phyloP scores from a whole-genome alignment of 2,888 invertebrate species.

The Morpho achilles region DNA sequence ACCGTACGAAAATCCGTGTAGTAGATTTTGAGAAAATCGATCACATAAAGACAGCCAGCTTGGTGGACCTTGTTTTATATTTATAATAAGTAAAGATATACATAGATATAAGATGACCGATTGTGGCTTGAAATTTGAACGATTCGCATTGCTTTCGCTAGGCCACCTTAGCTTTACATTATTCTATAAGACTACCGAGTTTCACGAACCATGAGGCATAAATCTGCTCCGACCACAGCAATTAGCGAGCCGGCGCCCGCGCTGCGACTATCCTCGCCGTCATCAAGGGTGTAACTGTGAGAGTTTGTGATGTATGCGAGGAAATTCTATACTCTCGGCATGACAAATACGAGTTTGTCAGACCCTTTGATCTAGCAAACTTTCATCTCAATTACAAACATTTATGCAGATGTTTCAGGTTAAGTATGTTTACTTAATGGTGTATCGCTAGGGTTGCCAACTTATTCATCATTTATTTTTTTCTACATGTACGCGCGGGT shows the following conservation, averaged over 20 bases:
- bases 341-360: slow-evolving; percentile 3
- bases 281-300: slow-evolving; percentile 14
- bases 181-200: too few species aligned
- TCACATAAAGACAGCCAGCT: too few species aligned
- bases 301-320: slow-evolving; percentile 20
- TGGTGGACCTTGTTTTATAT: too few species aligned
- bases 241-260: slow-evolving; percentile 27
- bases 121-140: too few species aligned
- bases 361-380: background rate
- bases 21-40: too few species aligned
- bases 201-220: background rate
- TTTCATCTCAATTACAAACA: slow-evolving; percentile 3
- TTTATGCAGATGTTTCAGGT: slow-evolving; percentile 1
- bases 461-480: too few species aligned
- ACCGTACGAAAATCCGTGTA: too few species aligned
- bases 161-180: background rate
- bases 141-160: background rate
- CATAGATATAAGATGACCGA: too few species aligned
- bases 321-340: slow-evolving; percentile 18
- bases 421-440: background rate
- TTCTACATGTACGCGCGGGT: too few species aligned
- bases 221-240: background rate
- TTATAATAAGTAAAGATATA: too few species aligned
- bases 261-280: slow-evolving; percentile 25
- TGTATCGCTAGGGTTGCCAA: background rate